Percentiles rank a stretch among this genome's conserved stretches.
Evolutionary conservation across 2,797 vertebrate species (phyloP).

Genomic region (Anguilla anguilla): DNA sequence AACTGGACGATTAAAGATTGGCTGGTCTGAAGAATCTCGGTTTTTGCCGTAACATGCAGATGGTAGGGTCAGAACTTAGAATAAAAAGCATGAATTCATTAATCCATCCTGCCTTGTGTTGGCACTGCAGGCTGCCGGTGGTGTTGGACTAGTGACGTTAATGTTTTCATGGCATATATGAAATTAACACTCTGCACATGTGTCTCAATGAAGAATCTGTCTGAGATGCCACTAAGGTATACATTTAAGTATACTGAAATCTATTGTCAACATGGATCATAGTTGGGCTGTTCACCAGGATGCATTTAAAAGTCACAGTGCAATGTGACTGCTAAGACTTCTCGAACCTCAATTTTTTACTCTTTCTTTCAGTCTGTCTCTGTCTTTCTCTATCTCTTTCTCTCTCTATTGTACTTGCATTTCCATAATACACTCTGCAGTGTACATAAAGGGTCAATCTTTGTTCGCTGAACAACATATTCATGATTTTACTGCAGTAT

Average conservation of each 20-base stretch:
- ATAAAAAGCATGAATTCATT: too few relatives aligned
- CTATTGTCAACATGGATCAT: constrained; percentile 18
- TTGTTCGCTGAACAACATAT: background rate
- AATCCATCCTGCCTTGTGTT: too few relatives aligned
- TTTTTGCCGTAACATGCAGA: too few relatives aligned
- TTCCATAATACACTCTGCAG: constrained; percentile 7
- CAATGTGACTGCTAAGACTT: background rate
- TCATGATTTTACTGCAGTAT: constrained; percentile 15
- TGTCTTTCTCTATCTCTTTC: background rate
- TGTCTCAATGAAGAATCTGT: background rate
- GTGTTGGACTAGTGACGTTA: too few relatives aligned
- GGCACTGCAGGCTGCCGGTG: too few relatives aligned
- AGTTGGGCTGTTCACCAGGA: background rate
- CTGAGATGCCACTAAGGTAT: constrained; percentile 15
- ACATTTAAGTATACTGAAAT: background rate
- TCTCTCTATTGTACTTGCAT: background rate
- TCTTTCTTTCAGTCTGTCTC: background rate
- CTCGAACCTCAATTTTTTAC: too few relatives aligned
- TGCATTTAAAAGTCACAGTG: background rate
- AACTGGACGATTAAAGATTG: too few relatives aligned
- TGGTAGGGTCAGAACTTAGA: too few relatives aligned
- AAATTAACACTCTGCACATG: background rate
- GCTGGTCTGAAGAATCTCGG: too few relatives aligned
- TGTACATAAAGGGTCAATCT: constrained; percentile 14
- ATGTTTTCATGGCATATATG: too few relatives aligned